Base-by-base conservation (phyloP, 2,113 vertebrate species). In the Coregonus clupeaformis region DNA sequence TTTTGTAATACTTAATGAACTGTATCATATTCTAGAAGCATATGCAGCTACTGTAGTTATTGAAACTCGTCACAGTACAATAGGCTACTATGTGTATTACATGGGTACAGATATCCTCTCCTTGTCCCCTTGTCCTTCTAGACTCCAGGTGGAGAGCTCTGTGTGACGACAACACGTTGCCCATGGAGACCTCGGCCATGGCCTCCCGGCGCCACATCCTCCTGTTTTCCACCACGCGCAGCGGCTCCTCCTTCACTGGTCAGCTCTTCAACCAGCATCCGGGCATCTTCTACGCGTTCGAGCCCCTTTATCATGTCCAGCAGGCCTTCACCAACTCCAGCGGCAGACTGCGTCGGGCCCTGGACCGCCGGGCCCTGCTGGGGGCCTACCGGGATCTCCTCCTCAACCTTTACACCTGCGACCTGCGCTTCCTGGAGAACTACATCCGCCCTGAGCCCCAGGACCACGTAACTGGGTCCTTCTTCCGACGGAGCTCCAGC, bases 241-340 rank as follows among this genome's bases (percentile, higher is more conserved):
- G 93, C 3, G 93, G 94, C 42, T 95, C 94, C 5, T 95, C 94
- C 64, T 95, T 95, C 84, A 91, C 93, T 0, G 94, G 94, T 3
- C 93, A 94, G 79, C 87, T 95, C 57, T 91, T 95, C 78, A 95
- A 95, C 85, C 94, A 94, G 75, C 91, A 95, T 85, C 89, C 92
- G 0, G 88, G 77, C 25, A 78, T 94, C 57, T 95, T 94, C 79
- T 94, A 95, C 1, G 77, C 94, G 63, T 95, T 91, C 42, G 94
- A 94, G 81, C 94, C 94, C 5, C 93, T 95, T 71, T 94, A 94
- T 78, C 94, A 94, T 13, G 91, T 93, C 47, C 91, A 94, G 75
- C 89, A 91, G 65, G 89, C 89, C 57, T 93, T 95, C 81, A 92
- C 87, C 60, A 93, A 94, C 78, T 90, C 90, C 69, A 94, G 90